These are phyloP conservation scores for Lysandra coridon DNA, from an alignment of 2,888 invertebrate genomes.

Conservation along the genomic window DNA sequence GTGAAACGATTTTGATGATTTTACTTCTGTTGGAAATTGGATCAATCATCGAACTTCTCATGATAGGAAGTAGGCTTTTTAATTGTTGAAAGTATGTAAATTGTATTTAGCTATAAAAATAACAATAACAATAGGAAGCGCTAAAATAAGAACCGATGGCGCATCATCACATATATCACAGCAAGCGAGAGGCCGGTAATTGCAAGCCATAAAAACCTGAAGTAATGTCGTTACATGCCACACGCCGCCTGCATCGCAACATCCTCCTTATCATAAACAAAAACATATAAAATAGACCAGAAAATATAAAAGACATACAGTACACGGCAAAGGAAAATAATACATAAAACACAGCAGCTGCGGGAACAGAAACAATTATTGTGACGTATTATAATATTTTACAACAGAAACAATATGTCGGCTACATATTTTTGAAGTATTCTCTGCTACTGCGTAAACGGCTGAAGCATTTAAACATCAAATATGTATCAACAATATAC, in stretches of 20 bases:
- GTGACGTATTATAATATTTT: too few relatives aligned
- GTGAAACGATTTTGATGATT: too few relatives aligned
- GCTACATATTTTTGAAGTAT: not conserved
- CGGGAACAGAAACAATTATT: too few relatives aligned
- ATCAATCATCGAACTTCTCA: too few relatives aligned
- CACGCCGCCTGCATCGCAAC: slow-evolving; percentile 21
- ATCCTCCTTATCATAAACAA: slow-evolving; percentile 9
- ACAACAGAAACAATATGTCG: too few relatives aligned
- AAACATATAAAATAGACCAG: not conserved
- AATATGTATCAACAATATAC: not conserved
- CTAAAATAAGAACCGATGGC: not conserved
- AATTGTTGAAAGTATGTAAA: too few relatives aligned
- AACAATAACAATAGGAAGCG: too few relatives aligned
- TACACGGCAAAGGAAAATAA: too few relatives aligned
- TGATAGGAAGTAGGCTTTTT: too few relatives aligned
- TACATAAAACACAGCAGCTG: too few relatives aligned
- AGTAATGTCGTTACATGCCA: slow-evolving; percentile 9
- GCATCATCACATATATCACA: slow-evolving; percentile 15
- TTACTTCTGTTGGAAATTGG: too few relatives aligned
- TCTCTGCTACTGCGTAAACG: not conserved
- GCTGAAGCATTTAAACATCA: not conserved
- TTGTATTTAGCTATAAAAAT: too few relatives aligned
- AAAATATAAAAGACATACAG: not conserved
- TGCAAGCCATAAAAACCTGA: slow-evolving; percentile 17
- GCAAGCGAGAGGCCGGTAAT: not conserved